Percentiles rank a stretch among this genome's conserved stretches.
phyloP scores from a whole-genome alignment of 2,113 vertebrate species.

The Nettapus auritus region DNA sequence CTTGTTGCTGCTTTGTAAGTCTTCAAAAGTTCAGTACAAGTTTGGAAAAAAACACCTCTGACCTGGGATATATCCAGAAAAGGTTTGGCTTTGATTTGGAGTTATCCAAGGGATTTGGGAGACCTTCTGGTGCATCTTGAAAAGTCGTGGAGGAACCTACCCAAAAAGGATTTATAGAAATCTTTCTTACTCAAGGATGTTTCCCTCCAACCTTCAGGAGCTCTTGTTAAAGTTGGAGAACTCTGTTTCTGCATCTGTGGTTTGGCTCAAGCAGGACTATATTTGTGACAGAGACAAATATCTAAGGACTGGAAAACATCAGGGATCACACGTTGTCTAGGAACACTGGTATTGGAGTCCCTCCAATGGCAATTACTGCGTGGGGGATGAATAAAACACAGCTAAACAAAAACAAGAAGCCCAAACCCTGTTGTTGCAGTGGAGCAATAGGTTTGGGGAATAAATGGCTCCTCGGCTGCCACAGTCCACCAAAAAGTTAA shows the following conservation, averaged over 20 bases:
- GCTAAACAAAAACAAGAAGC: not conserved
- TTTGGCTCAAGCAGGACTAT: not conserved
- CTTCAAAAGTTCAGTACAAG: not conserved
- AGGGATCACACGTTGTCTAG: rapidly evolving
- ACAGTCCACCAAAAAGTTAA: not conserved
- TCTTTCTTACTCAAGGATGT: not conserved
- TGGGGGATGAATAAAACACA: not conserved
- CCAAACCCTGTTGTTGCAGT: not conserved
- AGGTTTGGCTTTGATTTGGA: not conserved
- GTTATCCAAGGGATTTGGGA: not conserved
- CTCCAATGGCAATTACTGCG: not conserved
- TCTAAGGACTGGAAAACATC: not conserved
- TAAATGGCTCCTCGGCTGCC: not conserved
- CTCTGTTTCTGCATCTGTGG: not conserved
- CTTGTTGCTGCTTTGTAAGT: not conserved
- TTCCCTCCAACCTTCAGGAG: not conserved
- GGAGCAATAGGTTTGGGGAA: not conserved
- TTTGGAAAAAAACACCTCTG: not conserved
- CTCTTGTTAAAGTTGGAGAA: not conserved
- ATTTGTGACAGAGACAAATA: not conserved
- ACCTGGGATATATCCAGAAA: not conserved
- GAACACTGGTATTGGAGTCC: not conserved
- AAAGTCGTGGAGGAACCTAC: not conserved
- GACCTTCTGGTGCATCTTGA: not conserved
- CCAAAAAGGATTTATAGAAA: not conserved